Evolutionary conservation across 37 sponge, comb jelly and placozoan species (phyloP), one percentile per base, ranked within the genome.

Genomic region (Dysidea cf. avara): DNA sequence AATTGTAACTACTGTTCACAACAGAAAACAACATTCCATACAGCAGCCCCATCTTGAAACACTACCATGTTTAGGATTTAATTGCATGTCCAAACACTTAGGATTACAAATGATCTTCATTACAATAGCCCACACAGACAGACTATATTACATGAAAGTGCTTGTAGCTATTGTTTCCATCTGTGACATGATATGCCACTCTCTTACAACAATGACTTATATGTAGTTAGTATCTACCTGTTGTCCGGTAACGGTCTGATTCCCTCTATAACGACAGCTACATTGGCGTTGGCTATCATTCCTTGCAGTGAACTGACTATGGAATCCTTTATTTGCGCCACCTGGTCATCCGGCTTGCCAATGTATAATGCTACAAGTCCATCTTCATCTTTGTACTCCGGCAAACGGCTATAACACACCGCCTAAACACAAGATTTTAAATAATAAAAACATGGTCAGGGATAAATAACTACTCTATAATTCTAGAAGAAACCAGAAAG

Each of bases 361-460:
- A 96, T 68, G 46, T 79, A 72, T 12, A 96, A 72, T 14, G 72
- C 84, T 31, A 96, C 87, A 25, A 96, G 56, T 2, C 97, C 97
- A 67, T 96, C 94, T 38, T 89, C 87, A 79, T 96, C 91, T 34
- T 68, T 74, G 28, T 53, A 36, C 20, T 72, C 70, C 0, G 94
- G 94, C 22, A 96, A 72, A 7, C 85, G 76, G 57, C 77, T 86
- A 36, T 92, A 96, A 31, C 84, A 74, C 18, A 94, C 57, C 11
- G 83, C 78, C 93, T 92, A 53, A 36, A 35, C 17, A 25, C 11
- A 13, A 18, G 66, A 7, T 11, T 16, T 37, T 20, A 71, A 72
- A 24, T 37, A 64, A 64, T 16, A 37, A 24, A 64, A 30, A 14
- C 7, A 64, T 7, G 34, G 11, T 22, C n/a, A 37, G 11, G 66